These are phyloP conservation scores for Orycteropus afer DNA, from an alignment of 2,113 vertebrate species.

Conservation along the genomic window DNA sequence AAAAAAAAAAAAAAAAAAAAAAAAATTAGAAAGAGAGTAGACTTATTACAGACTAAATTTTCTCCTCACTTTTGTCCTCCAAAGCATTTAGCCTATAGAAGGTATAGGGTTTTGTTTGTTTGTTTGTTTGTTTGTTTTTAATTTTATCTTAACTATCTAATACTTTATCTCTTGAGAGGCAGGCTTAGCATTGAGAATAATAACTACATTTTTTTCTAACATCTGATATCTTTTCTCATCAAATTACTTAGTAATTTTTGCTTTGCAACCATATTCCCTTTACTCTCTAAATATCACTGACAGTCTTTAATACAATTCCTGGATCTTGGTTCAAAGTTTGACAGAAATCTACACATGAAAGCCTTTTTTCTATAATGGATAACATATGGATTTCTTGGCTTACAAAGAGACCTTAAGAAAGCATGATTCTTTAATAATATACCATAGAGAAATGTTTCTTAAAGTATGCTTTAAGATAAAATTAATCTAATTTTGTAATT, in stretches of 20 bases:
- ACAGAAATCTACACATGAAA: constrained; percentile 36
- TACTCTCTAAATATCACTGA: constrained; percentile 47
- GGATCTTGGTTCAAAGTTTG: constrained; percentile 23
- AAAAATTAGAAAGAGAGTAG: too few species aligned
- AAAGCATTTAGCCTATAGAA: not conserved
- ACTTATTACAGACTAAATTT: not conserved
- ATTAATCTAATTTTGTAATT: constrained; percentile 73
- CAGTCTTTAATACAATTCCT: constrained; percentile 40
- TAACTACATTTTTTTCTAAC: constrained; percentile 24
- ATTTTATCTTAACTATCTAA: constrained; percentile 18
- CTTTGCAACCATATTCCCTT: constrained; percentile 58
- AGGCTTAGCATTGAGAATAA: constrained; percentile 43
- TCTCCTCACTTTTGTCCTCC: not conserved
- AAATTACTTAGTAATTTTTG: constrained; percentile 39
- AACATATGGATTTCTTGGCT: constrained; percentile 63
- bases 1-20: too few species aligned
- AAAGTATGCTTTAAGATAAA: constrained; percentile 65
- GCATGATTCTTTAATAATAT: constrained; percentile 66
- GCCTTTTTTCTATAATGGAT: constrained; percentile 51
- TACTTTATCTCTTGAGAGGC: constrained; percentile 19
- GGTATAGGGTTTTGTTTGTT: not conserved
- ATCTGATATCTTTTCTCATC: constrained; percentile 51
- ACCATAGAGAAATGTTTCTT: constrained; percentile 40
- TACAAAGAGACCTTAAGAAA: constrained; percentile 56
- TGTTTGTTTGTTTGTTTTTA: not conserved